phyloP scores from a whole-genome alignment of 2,113 vertebrate genomes.

The Odobenus rosmarus region DNA sequence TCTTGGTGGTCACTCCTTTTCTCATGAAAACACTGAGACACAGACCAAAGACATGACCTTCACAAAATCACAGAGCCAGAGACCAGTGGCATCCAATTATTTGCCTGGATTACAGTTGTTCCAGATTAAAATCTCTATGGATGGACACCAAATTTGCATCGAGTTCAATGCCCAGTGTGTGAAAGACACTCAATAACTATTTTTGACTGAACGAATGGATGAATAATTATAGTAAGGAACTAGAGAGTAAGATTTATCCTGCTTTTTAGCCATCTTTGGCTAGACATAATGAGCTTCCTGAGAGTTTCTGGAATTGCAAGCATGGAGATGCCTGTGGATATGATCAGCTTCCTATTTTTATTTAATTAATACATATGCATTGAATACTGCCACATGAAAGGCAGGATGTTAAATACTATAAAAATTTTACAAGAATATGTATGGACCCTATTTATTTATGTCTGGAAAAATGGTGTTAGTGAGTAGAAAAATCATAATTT shows the following conservation, averaged over 20 bases:
- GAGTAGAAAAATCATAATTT: background rate
- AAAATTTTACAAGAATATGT: background rate
- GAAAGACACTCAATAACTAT: background rate
- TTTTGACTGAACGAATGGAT: background rate
- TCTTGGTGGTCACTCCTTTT: background rate
- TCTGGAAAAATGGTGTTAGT: constrained; percentile 18
- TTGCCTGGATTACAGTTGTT: background rate
- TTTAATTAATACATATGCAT: background rate
- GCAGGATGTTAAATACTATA: background rate
- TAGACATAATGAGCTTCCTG: background rate
- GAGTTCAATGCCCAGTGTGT: background rate
- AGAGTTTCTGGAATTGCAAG: background rate
- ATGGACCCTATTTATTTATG: background rate
- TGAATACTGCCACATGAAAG: background rate
- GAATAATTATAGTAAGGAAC: background rate
- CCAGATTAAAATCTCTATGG: background rate
- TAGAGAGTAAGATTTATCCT: background rate
- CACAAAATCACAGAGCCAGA: background rate
- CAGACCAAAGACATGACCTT: background rate
- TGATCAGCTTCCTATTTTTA: background rate
- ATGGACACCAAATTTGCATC: background rate
- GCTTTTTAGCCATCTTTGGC: background rate
- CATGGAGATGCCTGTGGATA: background rate
- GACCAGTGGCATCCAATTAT: background rate
- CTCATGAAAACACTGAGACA: background rate